A percentile compares a stretch with the other conserved stretches of the same genome.
phyloP scores from a whole-genome alignment of 1,140 invertebrate species.

The Saccostrea glomerata region DNA sequence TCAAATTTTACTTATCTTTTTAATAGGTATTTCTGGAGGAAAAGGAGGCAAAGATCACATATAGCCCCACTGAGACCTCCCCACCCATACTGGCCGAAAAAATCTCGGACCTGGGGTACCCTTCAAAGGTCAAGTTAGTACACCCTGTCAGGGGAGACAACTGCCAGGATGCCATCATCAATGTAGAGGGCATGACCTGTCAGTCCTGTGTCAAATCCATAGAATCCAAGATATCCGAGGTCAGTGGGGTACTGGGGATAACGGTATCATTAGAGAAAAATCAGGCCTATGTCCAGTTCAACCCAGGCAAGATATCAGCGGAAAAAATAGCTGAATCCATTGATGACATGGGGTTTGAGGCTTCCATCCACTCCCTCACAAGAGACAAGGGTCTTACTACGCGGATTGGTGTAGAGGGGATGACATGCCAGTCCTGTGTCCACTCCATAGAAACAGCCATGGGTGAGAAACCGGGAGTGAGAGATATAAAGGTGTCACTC shows the following conservation, averaged over 20 bases:
- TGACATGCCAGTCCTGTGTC: constrained; percentile 80
- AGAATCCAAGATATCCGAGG: constrained; percentile 68
- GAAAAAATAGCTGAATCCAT: constrained; percentile 72
- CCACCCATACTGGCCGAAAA: constrained; percentile 70
- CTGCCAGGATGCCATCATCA: constrained; percentile 43
- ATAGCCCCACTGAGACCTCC: constrained; percentile 67
- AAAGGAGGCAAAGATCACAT: constrained; percentile 68
- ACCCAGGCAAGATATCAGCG: constrained; percentile 63
- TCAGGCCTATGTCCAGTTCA: constrained; percentile 69
- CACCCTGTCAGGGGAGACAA: constrained; percentile 49
- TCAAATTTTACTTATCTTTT: no score
- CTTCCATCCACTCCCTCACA: constrained; percentile 51
- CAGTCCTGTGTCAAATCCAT: constrained; percentile 78
- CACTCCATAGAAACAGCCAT: constrained; percentile 76
- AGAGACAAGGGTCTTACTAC: constrained; percentile 53
- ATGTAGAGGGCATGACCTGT: constrained; percentile 76
- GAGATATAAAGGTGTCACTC: constrained; percentile 74
- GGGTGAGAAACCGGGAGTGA: constrained; percentile 68
- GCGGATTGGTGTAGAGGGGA: constrained; percentile 73
- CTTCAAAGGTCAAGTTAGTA: constrained; percentile 62
- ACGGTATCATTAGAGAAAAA: constrained; percentile 80
- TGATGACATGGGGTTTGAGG: constrained; percentile 78
- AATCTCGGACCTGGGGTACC: constrained; percentile 75
- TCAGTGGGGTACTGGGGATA: constrained; percentile 72
- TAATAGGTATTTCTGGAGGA: constrained; percentile 69